Conservation (phyloP, 2,797 vertebrate species). For the Choloepus didactylus region DNA sequence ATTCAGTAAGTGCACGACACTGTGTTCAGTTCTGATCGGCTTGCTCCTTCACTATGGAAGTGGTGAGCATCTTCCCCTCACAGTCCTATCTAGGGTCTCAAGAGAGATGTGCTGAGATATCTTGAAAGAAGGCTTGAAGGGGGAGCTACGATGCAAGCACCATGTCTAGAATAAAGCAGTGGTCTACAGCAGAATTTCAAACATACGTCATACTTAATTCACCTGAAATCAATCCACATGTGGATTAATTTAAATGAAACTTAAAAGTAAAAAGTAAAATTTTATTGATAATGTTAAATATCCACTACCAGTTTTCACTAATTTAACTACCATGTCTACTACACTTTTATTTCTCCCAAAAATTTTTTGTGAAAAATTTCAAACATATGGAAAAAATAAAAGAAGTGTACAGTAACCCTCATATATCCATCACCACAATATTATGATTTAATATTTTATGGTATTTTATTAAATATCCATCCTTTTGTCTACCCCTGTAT, state of each 20-base stretch:
- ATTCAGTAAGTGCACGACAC: not conserved
- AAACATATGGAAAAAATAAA: not conserved
- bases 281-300: not conserved
- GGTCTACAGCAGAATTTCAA: not conserved
- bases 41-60: not conserved
- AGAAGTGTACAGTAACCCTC: not conserved
- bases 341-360: not conserved
- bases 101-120: not conserved
- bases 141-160: not conserved
- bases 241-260: not conserved
- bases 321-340: not conserved
- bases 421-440: not conserved
- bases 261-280: constrained; percentile 2
- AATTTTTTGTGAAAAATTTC: constrained; percentile 5
- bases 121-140: not conserved
- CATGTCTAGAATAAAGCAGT: not conserved
- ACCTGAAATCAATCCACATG: not conserved
- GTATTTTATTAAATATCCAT: not conserved
- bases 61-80: not conserved
- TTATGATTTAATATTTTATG: not conserved
- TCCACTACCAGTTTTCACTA: not conserved
- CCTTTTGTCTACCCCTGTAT: not conserved
- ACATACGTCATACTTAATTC: not conserved
- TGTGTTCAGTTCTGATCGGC: not conserved
- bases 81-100: not conserved